Base-by-base conservation (phyloP, 2,797 vertebrate genomes). In the Myotis planiceps region DNA sequence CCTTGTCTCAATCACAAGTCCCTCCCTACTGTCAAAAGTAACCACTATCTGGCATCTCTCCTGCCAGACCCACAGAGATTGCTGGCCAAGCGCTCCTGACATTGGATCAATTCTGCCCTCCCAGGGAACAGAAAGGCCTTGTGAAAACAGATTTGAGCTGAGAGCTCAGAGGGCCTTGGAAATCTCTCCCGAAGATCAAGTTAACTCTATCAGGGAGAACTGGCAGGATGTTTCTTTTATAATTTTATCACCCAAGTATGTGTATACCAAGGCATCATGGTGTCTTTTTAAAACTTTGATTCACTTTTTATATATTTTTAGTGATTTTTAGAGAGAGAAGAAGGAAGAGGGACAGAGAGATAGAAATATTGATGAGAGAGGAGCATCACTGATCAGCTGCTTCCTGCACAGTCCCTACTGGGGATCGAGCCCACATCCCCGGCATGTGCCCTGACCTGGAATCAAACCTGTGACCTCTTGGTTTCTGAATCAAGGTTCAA, bases 71-170 rank as follows among this genome's bases (percentile, higher is more conserved):
- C 53, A 69, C 32, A 14, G 29, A 71, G 72, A 74, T 2, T 45
- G 79, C 27, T 51, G 58, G 90, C 92, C 85, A 91, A 80, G 53
- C 32, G 5, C 49, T 37, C 75, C 63, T 89, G 18, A 58, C 51
- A 79, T 87, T 88, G 90, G 39, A 87, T 94, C 78, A 85, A 49
- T 37, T 88, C 80, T 78, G 86, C 83, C 71, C 66, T 78, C 69
- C 60, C 29, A 27, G 63, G 75, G 60, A 92, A 91, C 37, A 93
- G 87, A 93, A 92, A 95, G 55, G 51, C 42, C 95, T 94, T 89
- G 29, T 81, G 81, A 81, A 97, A 89, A 90, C 75, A 81, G 80
- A 94, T 92, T 13, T 93, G 42, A 80, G 63, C 83, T 37, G 37
- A 92, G 81, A 84, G 49, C 87, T 92, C 76, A 47, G 72, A 88